Evolutionary conservation across 2,888 invertebrate species (phyloP).

Genomic region (Oithona nana): DNA sequence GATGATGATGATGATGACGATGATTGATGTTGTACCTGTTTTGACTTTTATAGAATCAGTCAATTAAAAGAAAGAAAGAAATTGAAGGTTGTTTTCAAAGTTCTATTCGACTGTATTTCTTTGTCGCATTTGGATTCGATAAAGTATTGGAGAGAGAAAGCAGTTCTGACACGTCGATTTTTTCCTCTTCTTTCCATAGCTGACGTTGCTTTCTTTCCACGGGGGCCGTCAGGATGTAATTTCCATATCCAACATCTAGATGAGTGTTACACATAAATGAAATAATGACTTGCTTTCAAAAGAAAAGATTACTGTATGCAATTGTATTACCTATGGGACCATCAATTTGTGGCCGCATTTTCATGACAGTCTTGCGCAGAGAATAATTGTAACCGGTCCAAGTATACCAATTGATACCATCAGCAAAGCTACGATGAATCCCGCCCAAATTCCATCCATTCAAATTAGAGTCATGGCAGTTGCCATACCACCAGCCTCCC

Average conservation of each 20-base stretch:
- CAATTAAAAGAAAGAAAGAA: no score
- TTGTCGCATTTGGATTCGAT: slow-evolving; percentile 7
- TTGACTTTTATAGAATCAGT: no score
- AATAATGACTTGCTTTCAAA: no score
- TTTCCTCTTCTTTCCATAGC: background rate
- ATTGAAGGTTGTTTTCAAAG: no score
- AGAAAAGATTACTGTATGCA: no score
- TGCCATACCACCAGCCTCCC: slow-evolving; percentile 22
- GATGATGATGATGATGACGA: no score
- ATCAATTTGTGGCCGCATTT: slow-evolving; percentile 8
- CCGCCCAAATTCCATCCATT: slow-evolving; percentile 22
- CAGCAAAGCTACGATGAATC: slow-evolving; percentile 23
- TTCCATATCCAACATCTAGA: slow-evolving; percentile 7
- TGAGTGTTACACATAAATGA: no score
- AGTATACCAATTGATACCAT: slow-evolving; percentile 25
- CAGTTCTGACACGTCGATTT: slow-evolving; percentile 9
- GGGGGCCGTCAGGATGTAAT: slow-evolving; percentile 1
- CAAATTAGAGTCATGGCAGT: slow-evolving; percentile 22
- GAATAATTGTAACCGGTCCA: slow-evolving; percentile 24
- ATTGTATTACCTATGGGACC: slow-evolving; percentile 7
- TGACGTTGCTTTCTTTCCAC: background rate
- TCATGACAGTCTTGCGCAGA: slow-evolving; percentile 10
- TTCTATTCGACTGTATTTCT: no score
- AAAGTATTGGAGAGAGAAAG: slow-evolving; percentile 1
- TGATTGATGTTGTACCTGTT: no score